Evolutionary conservation across 2,113 vertebrate species (phyloP), one percentile per base, ranked within the genome.

Genomic region (Arenaria interpres): DNA sequence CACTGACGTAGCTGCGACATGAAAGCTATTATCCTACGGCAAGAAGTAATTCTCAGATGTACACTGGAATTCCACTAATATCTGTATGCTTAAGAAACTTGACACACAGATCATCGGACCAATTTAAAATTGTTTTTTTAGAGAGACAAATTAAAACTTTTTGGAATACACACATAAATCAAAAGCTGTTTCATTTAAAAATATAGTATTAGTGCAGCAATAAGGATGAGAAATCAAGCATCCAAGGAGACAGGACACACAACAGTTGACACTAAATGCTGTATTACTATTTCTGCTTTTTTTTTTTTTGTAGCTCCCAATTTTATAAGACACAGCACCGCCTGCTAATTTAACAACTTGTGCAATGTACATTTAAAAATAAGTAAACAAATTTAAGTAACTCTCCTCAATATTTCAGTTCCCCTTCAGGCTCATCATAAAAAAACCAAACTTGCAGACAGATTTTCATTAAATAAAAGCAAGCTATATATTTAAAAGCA

Each of bases 201-300:
- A 84, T 68, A 30, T 22, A 69, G 4, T 79, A 89, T 32, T 60
- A 62, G 35, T 85, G 74, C 89, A 92, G 92, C 73, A 62, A 35
- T 73, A 54, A 66, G 28, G 62, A 91, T 96, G 96, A 97, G 95
- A 97, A 97, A 97, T 95, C 94, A 82, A 91, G 91, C 96, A 97
- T 79, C 91, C 95, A 95, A 97, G 74, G 95, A 97, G 89, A 63
- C 56, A 89, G 23, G 32, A 57, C 6, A 45, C 37, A 64, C 24
- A 88, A n/a, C 14, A 83, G 39, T 28, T 87, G 79, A 83, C 25
- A 22, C 8, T 7, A 35, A 85, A 69, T 11, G 4, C 41, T 62
- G 3, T 68, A 50, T 66, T 68, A 54, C 15, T 84, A 63, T 39
- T 68, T 62, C 73, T 85, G 51, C 32, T 71, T 35, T 66, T 35